phyloP scores from a whole-genome alignment of 2,797 vertebrate species.

The Ctenochaetus hawaiiensis region DNA sequence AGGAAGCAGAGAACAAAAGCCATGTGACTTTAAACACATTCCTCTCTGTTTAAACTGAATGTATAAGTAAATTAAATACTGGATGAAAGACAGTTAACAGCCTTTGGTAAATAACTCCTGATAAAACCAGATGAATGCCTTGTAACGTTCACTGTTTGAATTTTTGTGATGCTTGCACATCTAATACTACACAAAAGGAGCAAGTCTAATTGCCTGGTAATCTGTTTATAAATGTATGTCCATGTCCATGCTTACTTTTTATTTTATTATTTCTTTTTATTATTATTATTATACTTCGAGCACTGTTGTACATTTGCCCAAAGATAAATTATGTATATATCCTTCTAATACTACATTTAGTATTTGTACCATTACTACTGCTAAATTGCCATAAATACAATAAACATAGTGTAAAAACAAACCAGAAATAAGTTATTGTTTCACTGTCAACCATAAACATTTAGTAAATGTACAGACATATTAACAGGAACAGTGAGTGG shows the following conservation, averaged over 20 bases:
- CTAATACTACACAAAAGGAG: not conserved
- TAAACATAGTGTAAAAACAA: not conserved
- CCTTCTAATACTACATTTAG: not conserved
- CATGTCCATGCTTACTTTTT: not conserved
- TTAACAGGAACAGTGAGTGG: not conserved
- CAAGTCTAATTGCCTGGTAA: not conserved
- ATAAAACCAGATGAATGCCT: not conserved
- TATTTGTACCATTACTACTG: not conserved
- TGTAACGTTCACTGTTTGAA: not conserved
- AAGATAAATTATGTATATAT: not conserved
- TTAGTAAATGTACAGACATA: not conserved
- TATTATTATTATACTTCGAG: not conserved
- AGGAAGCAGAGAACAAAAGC: not conserved
- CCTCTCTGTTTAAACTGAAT: not conserved
- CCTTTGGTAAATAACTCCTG: not conserved
- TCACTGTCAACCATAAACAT: not conserved
- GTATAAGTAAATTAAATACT: not conserved
- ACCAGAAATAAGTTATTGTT: not conserved
- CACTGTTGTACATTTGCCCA: not conserved
- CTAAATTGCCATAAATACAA: not conserved
- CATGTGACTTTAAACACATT: conserved; percentile 1
- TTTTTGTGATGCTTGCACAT: not conserved
- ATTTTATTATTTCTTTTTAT: not conserved
- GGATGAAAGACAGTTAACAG: not conserved
- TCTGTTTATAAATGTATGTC: too few species aligned